Evolutionary conservation across 1,140 invertebrate species (phyloP), one percentile per base, ranked within the genome.

Genomic region (Popillia japonica): DNA sequence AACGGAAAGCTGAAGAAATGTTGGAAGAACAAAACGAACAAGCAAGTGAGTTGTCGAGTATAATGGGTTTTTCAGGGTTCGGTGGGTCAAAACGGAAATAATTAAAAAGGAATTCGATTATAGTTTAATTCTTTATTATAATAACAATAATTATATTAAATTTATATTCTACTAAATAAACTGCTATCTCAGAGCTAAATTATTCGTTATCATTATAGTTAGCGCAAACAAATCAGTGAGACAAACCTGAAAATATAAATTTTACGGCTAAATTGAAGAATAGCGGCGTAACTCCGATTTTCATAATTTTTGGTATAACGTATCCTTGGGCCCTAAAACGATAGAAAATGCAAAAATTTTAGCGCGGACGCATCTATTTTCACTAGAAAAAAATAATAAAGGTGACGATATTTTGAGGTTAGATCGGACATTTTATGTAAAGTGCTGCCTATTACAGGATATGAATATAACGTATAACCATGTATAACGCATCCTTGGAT

Each of bases 11-110:
- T 14, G 92, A 96, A 76, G 93, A 96, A 80, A 89, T 90, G 41
- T 89, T 91, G 3, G 92, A 93, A 14, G 90, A 92, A 34, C 88
- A 89, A 2, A 87, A 89, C 41, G 90, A 90, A 59, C 87, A 88
- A 11, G 89, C 90, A 77, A 91, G 91, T 72, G 96, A 99, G 86
- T 93, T 99, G 88, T 94, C 96, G 8, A 93, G 96, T 77, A 93
- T 99, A 59, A 99, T 99, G 98, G 98, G 98, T 17, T 99, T 99
- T 87, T 95, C 95, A 11, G 97, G 97, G 1, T 99, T 99, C 90
- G 96, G 96, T 0, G 92, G 93, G 0, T 93, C 95, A 22, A 99
- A 98, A 55, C 85, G 85, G 55, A 82, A 82, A 74, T 82, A 79
- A 34, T 34, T 2, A 34, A 34, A 79, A 78, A 59, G 27, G 9